Evolutionary conservation across 1,140 invertebrate species (phyloP).

Genomic region (Drosophila obscura): DNA sequence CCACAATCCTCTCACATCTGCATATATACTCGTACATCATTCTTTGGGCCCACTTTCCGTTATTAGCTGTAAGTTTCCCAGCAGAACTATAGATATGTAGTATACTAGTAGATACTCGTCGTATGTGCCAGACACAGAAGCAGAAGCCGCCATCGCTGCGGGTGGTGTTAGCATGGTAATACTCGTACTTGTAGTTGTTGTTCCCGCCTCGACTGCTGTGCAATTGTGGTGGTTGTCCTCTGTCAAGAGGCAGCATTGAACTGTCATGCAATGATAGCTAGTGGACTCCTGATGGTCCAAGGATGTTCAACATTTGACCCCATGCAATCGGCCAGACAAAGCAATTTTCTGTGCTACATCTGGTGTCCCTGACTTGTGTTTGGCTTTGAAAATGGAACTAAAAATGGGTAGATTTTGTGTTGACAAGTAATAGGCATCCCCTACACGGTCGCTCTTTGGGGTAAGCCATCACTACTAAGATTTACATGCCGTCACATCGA

Average conservation of each 20-base stretch:
- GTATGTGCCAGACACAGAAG: conserved; percentile 35
- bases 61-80: conserved; percentile 49
- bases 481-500: conserved; percentile 2
- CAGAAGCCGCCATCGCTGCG: conserved; percentile 9
- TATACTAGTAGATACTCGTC: conserved; percentile 12
- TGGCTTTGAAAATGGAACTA: no score
- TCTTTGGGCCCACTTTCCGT: conserved; percentile 38
- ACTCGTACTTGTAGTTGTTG: conserved; percentile 22
- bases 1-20: conserved; percentile 10
- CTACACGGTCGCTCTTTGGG: not conserved
- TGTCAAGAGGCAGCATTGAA: conserved; percentile 37
- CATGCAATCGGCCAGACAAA: conserved; percentile 42
- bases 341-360: conserved; percentile 11
- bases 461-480: not conserved
- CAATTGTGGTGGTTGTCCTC: conserved; percentile 31
- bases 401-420: no score
- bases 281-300: conserved; percentile 9
- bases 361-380: conserved; percentile 17
- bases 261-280: conserved; percentile 29
- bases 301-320: conserved; percentile 46
- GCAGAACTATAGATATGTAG: conserved; percentile 46
- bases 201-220: conserved; percentile 40
- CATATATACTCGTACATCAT: conserved; percentile 48
- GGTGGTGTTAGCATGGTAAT: conserved; percentile 40
- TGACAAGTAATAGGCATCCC: not conserved